A percentile compares a stretch with the other conserved stretches of the same genome.
Evolutionary conservation across 2,113 vertebrate species (phyloP).

Genomic region (Brachyistius frenatus): DNA sequence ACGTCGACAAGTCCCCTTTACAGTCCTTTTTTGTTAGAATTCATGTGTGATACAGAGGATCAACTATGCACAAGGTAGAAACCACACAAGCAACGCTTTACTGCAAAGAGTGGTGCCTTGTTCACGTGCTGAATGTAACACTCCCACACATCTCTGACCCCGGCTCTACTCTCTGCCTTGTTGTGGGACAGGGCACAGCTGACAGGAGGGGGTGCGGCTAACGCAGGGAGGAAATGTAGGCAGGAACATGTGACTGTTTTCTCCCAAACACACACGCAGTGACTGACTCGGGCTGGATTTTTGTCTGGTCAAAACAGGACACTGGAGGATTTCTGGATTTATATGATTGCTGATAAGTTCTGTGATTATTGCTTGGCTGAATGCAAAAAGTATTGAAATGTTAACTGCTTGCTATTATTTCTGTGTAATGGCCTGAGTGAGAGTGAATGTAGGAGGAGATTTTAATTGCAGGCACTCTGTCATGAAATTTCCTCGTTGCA

Average conservation of each 20-base stretch:
- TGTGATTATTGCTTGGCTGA: slow-evolving; percentile 1
- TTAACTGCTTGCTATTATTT: slow-evolving; percentile 3
- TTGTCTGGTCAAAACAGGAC: slow-evolving; percentile 32
- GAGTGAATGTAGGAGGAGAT: slow-evolving; percentile 14
- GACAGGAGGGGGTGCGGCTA: slow-evolving; percentile 60
- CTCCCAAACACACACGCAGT: slow-evolving; percentile 36
- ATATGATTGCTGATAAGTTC: slow-evolving; percentile 23
- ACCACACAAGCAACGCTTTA: neutral
- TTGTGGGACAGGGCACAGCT: slow-evolving; percentile 40
- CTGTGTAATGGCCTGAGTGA: slow-evolving; percentile 7
- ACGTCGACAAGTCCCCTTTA: slow-evolving; percentile 4
- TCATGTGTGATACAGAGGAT: neutral
- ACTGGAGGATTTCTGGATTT: slow-evolving; percentile 43
- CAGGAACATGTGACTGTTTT: slow-evolving; percentile 63
- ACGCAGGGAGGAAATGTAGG: slow-evolving; percentile 61
- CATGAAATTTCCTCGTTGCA: slow-evolving; percentile 7
- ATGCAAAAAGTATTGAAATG: neutral
- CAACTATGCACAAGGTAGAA: slow-evolving; percentile 14
- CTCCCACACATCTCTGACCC: slow-evolving; percentile 34
- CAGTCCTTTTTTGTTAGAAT: neutral
- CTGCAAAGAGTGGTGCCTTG: neutral
- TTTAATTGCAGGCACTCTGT: slow-evolving; percentile 2
- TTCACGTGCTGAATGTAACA: slow-evolving; percentile 3
- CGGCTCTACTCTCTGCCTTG: slow-evolving; percentile 4
- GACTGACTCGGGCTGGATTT: slow-evolving; percentile 32